A percentile compares a stretch with the other conserved stretches of the same genome.
These are phyloP conservation scores for Drosophila saltans DNA, from an alignment of 1,140 invertebrate species.

Conservation along the genomic window DNA sequence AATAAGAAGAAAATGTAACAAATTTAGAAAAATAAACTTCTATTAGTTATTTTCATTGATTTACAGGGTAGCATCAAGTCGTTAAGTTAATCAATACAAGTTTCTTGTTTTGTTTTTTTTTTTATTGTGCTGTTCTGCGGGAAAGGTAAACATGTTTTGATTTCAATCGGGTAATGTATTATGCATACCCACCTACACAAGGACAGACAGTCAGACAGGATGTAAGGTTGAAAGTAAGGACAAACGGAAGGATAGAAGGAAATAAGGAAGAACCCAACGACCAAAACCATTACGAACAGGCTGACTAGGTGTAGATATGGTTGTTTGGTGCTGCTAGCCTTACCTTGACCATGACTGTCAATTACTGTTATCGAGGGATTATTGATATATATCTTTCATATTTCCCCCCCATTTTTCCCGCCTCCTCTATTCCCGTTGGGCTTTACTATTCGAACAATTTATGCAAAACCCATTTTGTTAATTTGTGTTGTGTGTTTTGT, in stretches of 20 bases:
- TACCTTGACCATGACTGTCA: slow-evolving; percentile 22
- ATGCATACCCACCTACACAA: slow-evolving; percentile 46
- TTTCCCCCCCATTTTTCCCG: neutral
- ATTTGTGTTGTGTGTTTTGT: slow-evolving; percentile 38
- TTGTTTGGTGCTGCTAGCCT: neutral
- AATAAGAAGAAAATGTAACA: too few species aligned
- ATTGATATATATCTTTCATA: slow-evolving; percentile 30
- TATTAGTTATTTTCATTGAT: too few species aligned
- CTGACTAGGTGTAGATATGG: neutral
- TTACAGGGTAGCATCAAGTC: too few species aligned
- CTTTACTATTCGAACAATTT: slow-evolving; percentile 32
- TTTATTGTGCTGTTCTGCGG: slow-evolving; percentile 13
- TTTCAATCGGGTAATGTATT: slow-evolving; percentile 67
- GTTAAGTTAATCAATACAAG: too few species aligned
- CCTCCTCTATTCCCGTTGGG: neutral
- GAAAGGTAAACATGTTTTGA: slow-evolving; percentile 70
- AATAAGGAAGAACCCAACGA: neutral
- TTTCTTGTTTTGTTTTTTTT: neutral
- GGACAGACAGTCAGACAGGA: neutral
- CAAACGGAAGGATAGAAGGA: neutral
- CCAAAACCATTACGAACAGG: slow-evolving; percentile 25
- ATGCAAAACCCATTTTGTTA: slow-evolving; percentile 65
- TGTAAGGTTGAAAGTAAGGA: neutral
- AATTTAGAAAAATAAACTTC: too few species aligned
- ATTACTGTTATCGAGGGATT: slow-evolving; percentile 15